Percentiles rank a stretch among this genome's conserved stretches.
Conservation (phyloP, 2,888 invertebrate genomes). For the Vannuccia rotundouncinata region DNA sequence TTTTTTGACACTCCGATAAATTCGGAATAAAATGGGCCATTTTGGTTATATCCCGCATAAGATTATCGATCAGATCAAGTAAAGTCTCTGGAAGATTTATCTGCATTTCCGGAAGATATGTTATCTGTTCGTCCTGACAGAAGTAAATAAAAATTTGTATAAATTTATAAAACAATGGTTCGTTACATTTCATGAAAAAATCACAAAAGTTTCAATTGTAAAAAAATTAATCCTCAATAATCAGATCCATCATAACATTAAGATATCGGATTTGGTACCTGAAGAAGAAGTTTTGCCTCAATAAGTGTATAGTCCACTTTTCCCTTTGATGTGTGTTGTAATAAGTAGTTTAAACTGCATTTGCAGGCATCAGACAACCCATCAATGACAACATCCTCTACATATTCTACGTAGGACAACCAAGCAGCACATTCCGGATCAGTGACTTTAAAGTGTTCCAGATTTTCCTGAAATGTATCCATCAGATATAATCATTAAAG, state of each 20-base stretch:
- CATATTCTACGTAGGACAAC: slow-evolving; percentile 39
- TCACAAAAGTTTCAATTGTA: too few species aligned
- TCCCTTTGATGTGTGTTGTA: slow-evolving; percentile 33
- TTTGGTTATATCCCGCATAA: slow-evolving; percentile 21
- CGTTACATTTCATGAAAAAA: too few species aligned
- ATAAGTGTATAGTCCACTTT: slow-evolving; percentile 28
- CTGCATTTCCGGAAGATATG: slow-evolving; percentile 13
- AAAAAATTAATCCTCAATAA: too few species aligned
- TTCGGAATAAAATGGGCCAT: not conserved
- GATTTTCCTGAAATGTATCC: slow-evolving; percentile 38
- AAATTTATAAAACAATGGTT: too few species aligned
- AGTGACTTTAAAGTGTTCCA: slow-evolving; percentile 1
- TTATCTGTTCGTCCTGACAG: not conserved
- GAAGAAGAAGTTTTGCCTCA: slow-evolving; percentile 34
- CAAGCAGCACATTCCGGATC: not conserved
- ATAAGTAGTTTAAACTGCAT: slow-evolving; percentile 36
- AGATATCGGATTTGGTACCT: too few species aligned
- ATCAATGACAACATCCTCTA: slow-evolving; percentile 39
- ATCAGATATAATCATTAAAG: too few species aligned
- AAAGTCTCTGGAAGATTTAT: slow-evolving; percentile 23
- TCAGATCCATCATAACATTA: too few species aligned
- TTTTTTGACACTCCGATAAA: not conserved
- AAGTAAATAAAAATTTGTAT: not conserved
- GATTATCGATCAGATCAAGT: slow-evolving; percentile 27
- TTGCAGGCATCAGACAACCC: slow-evolving; percentile 36